Percentiles rank a stretch among this genome's conserved stretches.
Conservation (phyloP, 2,113 vertebrate genomes). For the Pogonocichla stellata region DNA sequence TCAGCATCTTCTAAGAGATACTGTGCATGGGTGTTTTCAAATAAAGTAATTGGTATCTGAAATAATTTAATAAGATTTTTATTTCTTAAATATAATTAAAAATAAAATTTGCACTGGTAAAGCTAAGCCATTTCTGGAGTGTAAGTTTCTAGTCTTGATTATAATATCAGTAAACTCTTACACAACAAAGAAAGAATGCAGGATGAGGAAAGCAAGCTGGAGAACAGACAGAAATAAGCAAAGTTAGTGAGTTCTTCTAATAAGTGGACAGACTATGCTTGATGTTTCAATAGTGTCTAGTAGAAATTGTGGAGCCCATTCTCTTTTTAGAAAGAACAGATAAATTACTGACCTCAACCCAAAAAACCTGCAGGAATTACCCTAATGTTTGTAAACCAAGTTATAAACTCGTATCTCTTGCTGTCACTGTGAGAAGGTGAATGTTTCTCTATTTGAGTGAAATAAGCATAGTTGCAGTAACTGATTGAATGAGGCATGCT, state of each 20-base stretch:
- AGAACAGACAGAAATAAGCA: neutral
- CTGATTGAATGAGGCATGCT: neutral
- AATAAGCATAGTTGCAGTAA: neutral
- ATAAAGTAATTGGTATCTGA: neutral
- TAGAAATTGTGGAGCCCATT: neutral
- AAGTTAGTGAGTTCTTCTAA: neutral
- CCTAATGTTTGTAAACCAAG: neutral
- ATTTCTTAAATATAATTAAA: neutral
- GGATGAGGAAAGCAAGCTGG: neutral
- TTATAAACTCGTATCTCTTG: neutral
- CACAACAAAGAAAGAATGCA: neutral
- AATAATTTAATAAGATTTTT: neutral
- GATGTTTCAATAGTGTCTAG: neutral
- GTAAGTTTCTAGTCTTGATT: neutral
- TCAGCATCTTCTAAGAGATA: neutral
- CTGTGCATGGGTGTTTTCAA: neutral
- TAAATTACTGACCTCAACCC: neutral
- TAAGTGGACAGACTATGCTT: neutral
- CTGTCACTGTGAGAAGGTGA: neutral
- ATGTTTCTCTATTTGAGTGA: neutral
- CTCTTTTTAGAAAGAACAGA: neutral
- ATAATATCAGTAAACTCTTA: neutral
- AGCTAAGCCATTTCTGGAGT: neutral
- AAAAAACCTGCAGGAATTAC: neutral
- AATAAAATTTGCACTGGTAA: neutral